These are phyloP conservation scores for Morone chrysops DNA, from an alignment of 2,113 vertebrate species.

Conservation along the genomic window DNA sequence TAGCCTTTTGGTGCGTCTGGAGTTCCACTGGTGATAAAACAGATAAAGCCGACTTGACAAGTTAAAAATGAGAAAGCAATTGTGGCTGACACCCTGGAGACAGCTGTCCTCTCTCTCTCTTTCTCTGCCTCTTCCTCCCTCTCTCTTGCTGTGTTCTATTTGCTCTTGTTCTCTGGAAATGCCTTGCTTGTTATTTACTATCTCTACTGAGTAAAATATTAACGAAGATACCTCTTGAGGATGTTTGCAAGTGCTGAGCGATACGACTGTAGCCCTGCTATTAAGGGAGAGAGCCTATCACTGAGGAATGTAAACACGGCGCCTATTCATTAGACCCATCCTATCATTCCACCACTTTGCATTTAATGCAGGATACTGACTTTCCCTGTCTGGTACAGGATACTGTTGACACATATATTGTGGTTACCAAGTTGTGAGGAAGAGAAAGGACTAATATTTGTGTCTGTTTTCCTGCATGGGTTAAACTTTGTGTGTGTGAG, in stretches of 20 bases:
- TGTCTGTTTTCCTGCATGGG: neutral
- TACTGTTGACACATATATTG: neutral
- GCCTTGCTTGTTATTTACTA: slow-evolving; percentile 66
- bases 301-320: slow-evolving; percentile 47
- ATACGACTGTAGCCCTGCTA: slow-evolving; percentile 38
- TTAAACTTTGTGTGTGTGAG: neutral
- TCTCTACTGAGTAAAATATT: slow-evolving; percentile 69
- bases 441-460: neutral
- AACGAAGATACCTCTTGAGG: slow-evolving; percentile 67
- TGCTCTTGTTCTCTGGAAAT: slow-evolving; percentile 58
- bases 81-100: slow-evolving; percentile 71
- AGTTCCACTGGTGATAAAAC: slow-evolving; percentile 73
- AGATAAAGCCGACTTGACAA: slow-evolving; percentile 78
- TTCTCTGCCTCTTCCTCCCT: slow-evolving; percentile 1
- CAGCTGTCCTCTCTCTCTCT: slow-evolving; percentile 34
- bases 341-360: slow-evolving; percentile 29
- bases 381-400: neutral
- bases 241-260: slow-evolving; percentile 57
- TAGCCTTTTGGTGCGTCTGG: slow-evolving; percentile 54
- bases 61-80: slow-evolving; percentile 78
- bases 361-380: slow-evolving; percentile 3
- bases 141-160: slow-evolving; percentile 37
- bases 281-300: slow-evolving; percentile 40
- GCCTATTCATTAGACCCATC: slow-evolving; percentile 53
- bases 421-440: neutral